Evolutionary conservation across 2,797 vertebrate genomes (phyloP), one percentile per base, ranked within the genome.

Genomic region (Salarias fasciatus): DNA sequence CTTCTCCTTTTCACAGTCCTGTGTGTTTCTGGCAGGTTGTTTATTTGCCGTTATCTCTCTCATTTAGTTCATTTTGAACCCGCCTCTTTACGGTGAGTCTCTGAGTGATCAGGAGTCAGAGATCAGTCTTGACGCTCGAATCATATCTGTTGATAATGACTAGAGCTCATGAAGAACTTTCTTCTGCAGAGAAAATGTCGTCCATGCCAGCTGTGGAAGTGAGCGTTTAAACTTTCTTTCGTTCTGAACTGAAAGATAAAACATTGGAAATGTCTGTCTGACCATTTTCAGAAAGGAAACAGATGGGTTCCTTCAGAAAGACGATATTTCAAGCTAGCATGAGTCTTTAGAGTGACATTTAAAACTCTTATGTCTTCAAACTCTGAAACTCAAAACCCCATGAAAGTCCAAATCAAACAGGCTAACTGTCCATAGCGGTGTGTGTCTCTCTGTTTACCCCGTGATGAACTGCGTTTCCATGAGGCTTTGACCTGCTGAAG

Each of bases 91-190:
- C 7, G 18, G 43, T 24, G 31, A 64, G 28, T 44, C 9, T 11
- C 35, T 51, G 15, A 46, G 48, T 5, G 10, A 53, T 53, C 5
- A 36, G 11, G 13, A 44, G 37, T 3, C 9, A 37, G 42, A 50
- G 31, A 58, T 58, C 44, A 58, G n/a, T 64, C 44, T 13, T 5
- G n/a, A 13, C 36, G 11, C 14, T 28, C 8, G 36, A 36, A 51
- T 51, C 4, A 2, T 46, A 24, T 24, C 18, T 24, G 18, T 24
- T 24, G 18, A 18, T 24, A 24, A 37, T 63, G 40, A 77, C 35
- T 24, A 18, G 24, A 38, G 38, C 24, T 11, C 11, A 53, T 41
- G 52, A 30, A 24, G 18, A 24, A 24, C 18, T 24, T 24, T 24
- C 18, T 24, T 18, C 18, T 24, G 18, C 24, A 24, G 18, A 24